Evolutionary conservation across 2,888 invertebrate species (phyloP).

Genomic region (Actias luna): DNA sequence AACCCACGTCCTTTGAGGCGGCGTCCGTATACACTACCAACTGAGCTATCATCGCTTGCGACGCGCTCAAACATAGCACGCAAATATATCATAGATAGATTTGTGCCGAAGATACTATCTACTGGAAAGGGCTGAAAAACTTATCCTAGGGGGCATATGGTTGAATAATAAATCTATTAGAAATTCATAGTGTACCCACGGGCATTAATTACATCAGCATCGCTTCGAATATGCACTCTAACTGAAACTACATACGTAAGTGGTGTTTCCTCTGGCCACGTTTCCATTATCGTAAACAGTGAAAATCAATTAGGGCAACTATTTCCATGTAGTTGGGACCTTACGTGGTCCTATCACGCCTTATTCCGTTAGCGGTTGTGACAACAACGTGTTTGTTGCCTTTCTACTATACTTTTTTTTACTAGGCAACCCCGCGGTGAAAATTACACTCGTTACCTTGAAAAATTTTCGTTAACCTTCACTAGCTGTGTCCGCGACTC

Average conservation of each 20-base stretch:
- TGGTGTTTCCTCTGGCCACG: conserved; percentile 16
- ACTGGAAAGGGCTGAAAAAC: too few relatives aligned
- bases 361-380: conserved; percentile 4
- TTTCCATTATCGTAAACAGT: conserved; percentile 37
- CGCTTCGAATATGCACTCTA: conserved; percentile 1
- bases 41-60: too few relatives aligned
- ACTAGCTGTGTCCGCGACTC: too few relatives aligned
- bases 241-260: conserved; percentile 9
- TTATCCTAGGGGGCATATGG: too few relatives aligned
- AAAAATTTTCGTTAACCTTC: not conserved
- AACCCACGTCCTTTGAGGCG: too few relatives aligned
- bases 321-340: conserved; percentile 12
- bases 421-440: not conserved
- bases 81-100: too few relatives aligned
- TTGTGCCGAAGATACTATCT: too few relatives aligned
- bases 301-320: conserved; percentile 39
- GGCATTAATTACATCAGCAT: not conserved
- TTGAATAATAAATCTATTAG: not conserved
- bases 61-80: too few relatives aligned
- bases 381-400: not conserved
- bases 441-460: not conserved
- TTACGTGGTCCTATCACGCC: conserved; percentile 5
- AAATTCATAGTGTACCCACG: not conserved
- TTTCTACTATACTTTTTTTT: not conserved
- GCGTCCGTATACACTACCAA: too few relatives aligned